Base-by-base conservation (phyloP, 2,888 invertebrate species). In the Lathronympha strigana region DNA sequence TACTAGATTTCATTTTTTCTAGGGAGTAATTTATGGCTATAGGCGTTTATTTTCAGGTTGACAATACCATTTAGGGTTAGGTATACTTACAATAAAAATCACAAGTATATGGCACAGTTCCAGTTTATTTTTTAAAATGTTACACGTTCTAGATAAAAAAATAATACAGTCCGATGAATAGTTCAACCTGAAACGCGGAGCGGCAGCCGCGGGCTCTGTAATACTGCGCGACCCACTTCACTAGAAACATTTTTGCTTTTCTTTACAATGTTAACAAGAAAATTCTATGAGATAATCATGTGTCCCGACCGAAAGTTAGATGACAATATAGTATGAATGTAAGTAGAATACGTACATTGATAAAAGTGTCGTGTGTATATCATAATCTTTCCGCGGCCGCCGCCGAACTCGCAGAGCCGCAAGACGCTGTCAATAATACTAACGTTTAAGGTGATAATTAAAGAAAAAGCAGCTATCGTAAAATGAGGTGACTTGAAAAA, bases 101-200 rank as follows among this genome's bases (percentile, higher is more conserved):
- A 71, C 71, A 71, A 61, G 55, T 76, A 81, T 89, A 91, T 92
- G 91, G 91, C 91, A 92, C 91, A 90, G 87, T 88, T 91, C 87
- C 90, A 90, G 90, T 91, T 90, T 91, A 89, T 88, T 90, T 84
- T 86, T 88, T 84, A 76, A n/a, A 84, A 83, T 83, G 85, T 90
- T 90, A 90, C 89, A 90, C 88, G 89, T 90, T 87, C 90, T 90
- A 87, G 86, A 86, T 89, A 89, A 89, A 92, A 91, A 90, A 91
- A 91, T 90, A 90, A 90, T 89, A 90, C 90, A 90, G 88, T 90
- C 87, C 85, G 82, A 90, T 89, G 86, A 85, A 84, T 86, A 82
- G 79, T 86, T 82, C 81, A 79, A 78, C 81, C 79, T 79, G 78
- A 72, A 79, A 33, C 21, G 23, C 17, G 23, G 51, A 50, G 63